Percentiles rank a stretch among this genome's conserved stretches.
Evolutionary conservation across 2,113 vertebrate genomes (phyloP).

Genomic region (Camarhynchus parvulus): DNA sequence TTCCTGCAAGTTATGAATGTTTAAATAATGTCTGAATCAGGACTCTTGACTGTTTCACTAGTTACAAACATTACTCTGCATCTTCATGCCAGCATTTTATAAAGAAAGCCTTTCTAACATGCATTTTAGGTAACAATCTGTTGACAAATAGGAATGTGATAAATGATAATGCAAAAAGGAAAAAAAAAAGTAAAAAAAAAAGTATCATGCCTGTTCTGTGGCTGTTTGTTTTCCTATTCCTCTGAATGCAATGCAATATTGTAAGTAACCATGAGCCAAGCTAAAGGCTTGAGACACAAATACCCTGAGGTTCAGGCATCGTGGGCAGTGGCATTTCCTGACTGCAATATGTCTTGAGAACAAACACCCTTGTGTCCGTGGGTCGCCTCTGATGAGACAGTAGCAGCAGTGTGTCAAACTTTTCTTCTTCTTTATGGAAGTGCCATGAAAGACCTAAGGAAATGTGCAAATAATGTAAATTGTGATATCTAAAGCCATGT

Average conservation of each 20-base stretch:
- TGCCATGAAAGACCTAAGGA: not conserved
- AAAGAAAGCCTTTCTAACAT: conserved; percentile 22
- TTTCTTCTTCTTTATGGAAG: not conserved
- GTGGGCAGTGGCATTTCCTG: not conserved
- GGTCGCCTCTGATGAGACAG: not conserved
- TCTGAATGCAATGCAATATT: conserved; percentile 1
- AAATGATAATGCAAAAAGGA: conserved; percentile 38
- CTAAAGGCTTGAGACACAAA: not conserved
- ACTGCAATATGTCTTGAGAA: not conserved
- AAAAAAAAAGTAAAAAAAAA: not conserved
- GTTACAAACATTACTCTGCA: not conserved
- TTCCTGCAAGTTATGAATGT: conserved; percentile 21
- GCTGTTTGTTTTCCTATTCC: conserved; percentile 38
- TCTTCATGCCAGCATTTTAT: conserved; percentile 21
- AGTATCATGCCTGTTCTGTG: not conserved
- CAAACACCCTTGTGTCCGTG: not conserved
- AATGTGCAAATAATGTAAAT: not conserved
- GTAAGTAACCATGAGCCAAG: not conserved
- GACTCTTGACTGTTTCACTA: conserved; percentile 19
- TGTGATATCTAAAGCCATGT: conserved; percentile 62
- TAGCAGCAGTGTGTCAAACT: not conserved
- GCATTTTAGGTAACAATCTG: conserved; percentile 29
- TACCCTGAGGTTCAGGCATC: not conserved
- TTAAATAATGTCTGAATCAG: conserved; percentile 17
- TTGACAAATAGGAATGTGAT: conserved; percentile 52